Base-by-base conservation (phyloP, 2,888 invertebrate genomes). In the Nipponacmea schrenckii region DNA sequence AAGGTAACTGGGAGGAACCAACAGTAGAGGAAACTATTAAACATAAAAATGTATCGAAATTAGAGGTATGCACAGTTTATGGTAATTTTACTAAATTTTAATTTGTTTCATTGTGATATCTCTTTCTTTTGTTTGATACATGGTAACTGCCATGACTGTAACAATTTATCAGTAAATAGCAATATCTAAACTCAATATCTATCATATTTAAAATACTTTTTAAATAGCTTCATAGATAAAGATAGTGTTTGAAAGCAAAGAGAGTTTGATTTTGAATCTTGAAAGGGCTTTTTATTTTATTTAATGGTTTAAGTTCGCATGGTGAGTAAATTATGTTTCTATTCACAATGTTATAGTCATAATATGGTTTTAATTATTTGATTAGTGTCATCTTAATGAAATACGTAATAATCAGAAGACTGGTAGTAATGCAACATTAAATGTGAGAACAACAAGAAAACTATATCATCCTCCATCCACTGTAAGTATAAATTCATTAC, bases 1-100 rank as follows among this genome's bases (percentile, higher is more conserved):
- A 87, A 71, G 87, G 87, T 24, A 83, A 86, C 74, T 89, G 89
- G 89, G 85, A 87, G 70, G 84, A 88, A 48, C 80, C 82, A 0
- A 83, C 87, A 15, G 76, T 82, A n/a, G 83, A 84, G 45, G 89
- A 89, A 75, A 82, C 83, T 70, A 74, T 83, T 70, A 87, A 86
- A 74, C 85, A 88, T 72, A 82, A 87, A 69, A 81, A 81, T n/a
- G 86, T 89, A 2, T 83, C 86, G 64, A 85, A 86, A 76, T 79
- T 89, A 62, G 81, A 88, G 86, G 87, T 86, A 77, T 64, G 66
- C 10, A 24, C 12, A 15, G 17, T 26, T 27, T 7, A 64, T 68
- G 44, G 64, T 64, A n/a, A n/a, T n/a, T 44, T 26, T 64, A 4
- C 17, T 48, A 1, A 10, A 14, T 17, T 68, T 68, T 17, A 62